phyloP scores from a whole-genome alignment of 2,113 vertebrate genomes.

The Tragelaphus scriptus region DNA sequence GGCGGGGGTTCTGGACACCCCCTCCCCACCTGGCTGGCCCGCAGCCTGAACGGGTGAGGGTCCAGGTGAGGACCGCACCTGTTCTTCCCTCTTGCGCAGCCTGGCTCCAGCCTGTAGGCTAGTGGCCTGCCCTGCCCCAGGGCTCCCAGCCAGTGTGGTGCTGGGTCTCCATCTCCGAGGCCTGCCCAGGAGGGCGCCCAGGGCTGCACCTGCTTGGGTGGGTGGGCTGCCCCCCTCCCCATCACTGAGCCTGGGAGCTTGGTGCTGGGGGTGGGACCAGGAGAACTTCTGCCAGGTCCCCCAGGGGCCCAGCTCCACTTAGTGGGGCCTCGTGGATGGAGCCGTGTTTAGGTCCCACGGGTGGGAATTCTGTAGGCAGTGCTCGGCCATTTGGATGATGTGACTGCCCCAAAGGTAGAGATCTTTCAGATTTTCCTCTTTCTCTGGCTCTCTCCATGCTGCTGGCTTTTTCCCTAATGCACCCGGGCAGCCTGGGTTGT shows the following conservation, averaged over 20 bases:
- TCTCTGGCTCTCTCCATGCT: too few species aligned
- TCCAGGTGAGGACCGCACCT: fast-evolving
- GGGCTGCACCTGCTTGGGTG: background rate
- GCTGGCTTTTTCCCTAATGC: background rate
- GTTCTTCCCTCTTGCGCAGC: too few species aligned
- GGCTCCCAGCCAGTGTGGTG: background rate
- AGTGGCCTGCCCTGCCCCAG: background rate
- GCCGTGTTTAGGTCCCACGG: fast-evolving
- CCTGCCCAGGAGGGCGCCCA: background rate
- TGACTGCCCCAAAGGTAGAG: too few species aligned
- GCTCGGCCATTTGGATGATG: fast-evolving
- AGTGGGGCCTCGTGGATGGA: fast-evolving
- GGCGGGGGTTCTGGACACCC: fast-evolving
- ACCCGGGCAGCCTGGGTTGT: background rate
- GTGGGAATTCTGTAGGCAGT: too few species aligned
- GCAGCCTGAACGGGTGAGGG: fast-evolving
- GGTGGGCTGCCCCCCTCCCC: background rate
- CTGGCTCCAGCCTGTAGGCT: background rate
- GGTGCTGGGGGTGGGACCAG: too few species aligned
- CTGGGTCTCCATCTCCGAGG: background rate
- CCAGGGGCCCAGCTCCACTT: fast-evolving
- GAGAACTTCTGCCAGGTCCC: fast-evolving
- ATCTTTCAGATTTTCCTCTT: too few species aligned
- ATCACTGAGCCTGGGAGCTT: background rate
- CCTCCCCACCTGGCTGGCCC: fast-evolving